Evolutionary conservation across 2,797 vertebrate species (phyloP), one percentile per base, ranked within the genome.

Genomic region (Leptoclinus maculatus): DNA sequence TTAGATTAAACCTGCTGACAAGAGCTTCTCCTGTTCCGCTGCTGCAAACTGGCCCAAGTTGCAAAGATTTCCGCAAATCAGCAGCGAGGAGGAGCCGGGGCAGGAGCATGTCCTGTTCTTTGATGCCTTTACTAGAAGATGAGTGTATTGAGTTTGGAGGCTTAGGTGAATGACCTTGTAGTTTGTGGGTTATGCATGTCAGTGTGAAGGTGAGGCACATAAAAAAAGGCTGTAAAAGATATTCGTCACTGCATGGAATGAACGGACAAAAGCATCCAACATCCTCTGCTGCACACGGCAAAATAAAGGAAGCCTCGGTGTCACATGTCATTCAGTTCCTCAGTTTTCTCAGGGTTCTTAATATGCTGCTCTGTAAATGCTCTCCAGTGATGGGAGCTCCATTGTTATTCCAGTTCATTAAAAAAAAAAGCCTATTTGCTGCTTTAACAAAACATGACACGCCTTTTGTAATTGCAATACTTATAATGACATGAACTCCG

Each of bases 1-100:
- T 87, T 51, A 87, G 69, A 41, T 65, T 2, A 78, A 90, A 87
- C 25, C 51, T 91, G 91, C 85, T 91, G 88, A 91, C 73, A 7
- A 64, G 59, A 82, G 45, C 41, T 47, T 85, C 65, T 71, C 65
- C 57, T n/a, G 34, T 59, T 82, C 69, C 57, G 27, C 66, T 73
- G 71, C 71, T 80, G 71, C 49, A 83, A 84, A 87, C 67, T 63
- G 75, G 63, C 71, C 60, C 63, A 51, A 85, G 65, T 66, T 66
- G 67, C 77, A 85, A 74, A 84, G 69, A 85, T 71, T 83, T 79
- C 27, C 49, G 65, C 72, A 72, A 83, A 81, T 89, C 69, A 83
- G 75, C 75, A 71, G 39, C 5, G 23, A 64, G 8, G 19, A 59
- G 67, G 67, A 79, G 65, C 36, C 27, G 16, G 13, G 14, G 29